Conservation (phyloP, 1,140 invertebrate genomes). For the Neodiprion virginianus region DNA sequence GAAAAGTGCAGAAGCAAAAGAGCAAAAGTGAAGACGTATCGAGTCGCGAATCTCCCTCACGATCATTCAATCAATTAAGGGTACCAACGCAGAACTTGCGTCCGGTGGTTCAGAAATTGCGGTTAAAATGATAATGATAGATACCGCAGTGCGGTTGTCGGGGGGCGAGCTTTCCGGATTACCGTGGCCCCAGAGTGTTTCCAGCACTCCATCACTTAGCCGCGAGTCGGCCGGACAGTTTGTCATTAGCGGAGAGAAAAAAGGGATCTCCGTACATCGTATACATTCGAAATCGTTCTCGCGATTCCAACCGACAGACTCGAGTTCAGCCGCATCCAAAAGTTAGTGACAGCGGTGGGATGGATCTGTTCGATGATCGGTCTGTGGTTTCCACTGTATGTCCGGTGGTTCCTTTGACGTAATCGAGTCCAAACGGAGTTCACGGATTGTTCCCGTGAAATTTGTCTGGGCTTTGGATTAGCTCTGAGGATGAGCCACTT, state of each 20-base stretch:
- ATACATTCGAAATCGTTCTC: too few species aligned
- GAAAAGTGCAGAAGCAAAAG: too few species aligned
- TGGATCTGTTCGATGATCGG: too few species aligned
- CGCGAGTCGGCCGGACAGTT: conserved; percentile 37
- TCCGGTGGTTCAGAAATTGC: conserved; percentile 9
- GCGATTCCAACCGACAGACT: background rate
- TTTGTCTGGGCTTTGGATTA: too few species aligned
- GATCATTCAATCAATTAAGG: conserved; percentile 14
- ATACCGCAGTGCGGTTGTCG: background rate
- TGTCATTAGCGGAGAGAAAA: conserved; percentile 20
- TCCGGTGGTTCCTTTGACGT: too few species aligned
- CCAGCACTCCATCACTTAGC: conserved; percentile 46
- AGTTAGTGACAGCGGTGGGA: too few species aligned
- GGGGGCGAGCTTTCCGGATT: background rate
- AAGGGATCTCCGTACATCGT: background rate
- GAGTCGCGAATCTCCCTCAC: background rate
- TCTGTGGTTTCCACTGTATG: too few species aligned
- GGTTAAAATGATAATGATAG: conserved; percentile 36
- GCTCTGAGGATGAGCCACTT: too few species aligned
- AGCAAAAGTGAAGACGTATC: background rate
- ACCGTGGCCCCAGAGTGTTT: background rate
- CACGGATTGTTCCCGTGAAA: too few species aligned
- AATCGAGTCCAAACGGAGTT: too few species aligned
- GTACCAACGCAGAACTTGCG: background rate
- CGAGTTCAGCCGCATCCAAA: too few species aligned